phyloP scores from a whole-genome alignment of 2,888 invertebrate genomes.

The Synergus gifuensis region DNA sequence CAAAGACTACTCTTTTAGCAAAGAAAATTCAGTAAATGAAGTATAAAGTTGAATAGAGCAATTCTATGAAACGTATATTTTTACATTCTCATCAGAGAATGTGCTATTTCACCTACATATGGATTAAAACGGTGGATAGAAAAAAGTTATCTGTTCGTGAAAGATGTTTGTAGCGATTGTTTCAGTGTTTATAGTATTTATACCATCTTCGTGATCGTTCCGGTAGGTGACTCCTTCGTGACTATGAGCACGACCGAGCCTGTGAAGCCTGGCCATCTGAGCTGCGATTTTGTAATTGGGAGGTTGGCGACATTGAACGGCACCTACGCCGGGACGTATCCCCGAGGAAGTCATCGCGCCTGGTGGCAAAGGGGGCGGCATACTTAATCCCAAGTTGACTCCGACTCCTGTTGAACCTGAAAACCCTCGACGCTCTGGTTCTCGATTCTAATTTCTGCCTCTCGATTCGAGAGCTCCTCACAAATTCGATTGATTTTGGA shows the following conservation, averaged over 20 bases:
- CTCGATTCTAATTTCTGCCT: constrained; percentile 57
- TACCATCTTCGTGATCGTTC: constrained; percentile 84
- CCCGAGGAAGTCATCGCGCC: constrained; percentile 51
- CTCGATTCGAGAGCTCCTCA: constrained; percentile 4
- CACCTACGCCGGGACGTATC: constrained; percentile 65
- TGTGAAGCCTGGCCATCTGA: constrained; percentile 90
- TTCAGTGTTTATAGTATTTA: constrained; percentile 55
- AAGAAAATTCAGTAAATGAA: not conserved
- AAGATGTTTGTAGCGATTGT: constrained; percentile 16
- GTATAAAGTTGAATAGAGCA: not conserved
- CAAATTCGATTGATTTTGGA: constrained; percentile 12
- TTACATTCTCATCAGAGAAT: not conserved
- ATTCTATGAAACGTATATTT: not conserved
- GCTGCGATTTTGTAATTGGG: constrained; percentile 92
- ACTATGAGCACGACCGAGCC: constrained; percentile 90
- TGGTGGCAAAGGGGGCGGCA: constrained; percentile 68
- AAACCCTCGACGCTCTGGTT: constrained; percentile 75
- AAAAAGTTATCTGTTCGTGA: not conserved
- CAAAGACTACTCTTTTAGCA: not conserved
- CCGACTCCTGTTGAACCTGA: constrained; percentile 73
- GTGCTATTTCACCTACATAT: not conserved
- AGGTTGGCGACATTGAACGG: constrained; percentile 82
- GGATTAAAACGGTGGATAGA: not conserved
- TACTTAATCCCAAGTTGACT: constrained; percentile 66
- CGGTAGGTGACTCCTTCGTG: constrained; percentile 91